These are phyloP conservation scores for Pycnonotus jocosus DNA, from an alignment of 2,113 vertebrate genomes.

Conservation along the genomic window DNA sequence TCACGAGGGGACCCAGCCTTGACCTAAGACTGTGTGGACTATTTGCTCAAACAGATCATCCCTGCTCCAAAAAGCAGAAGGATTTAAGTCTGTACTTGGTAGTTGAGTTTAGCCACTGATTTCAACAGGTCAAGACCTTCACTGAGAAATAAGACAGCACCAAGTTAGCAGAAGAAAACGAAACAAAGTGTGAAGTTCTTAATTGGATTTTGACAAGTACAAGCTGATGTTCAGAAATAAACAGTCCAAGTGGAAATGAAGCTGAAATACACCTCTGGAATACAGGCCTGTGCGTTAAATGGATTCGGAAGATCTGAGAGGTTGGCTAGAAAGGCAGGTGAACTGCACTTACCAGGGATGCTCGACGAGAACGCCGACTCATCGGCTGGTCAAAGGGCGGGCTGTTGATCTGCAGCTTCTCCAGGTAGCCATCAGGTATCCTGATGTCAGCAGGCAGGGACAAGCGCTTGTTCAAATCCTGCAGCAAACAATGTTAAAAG, in stretches of 20 bases:
- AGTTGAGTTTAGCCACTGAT: neutral
- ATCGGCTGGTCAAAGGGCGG: conserved; percentile 94
- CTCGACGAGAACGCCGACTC: conserved; percentile 93
- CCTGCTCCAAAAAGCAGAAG: neutral
- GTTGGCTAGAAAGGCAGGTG: neutral
- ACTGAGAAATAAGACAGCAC: neutral
- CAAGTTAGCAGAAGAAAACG: neutral
- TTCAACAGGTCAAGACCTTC: neutral
- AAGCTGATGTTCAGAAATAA: neutral
- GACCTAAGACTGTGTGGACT: neutral
- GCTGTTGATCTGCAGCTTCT: conserved; percentile 95
- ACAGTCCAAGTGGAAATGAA: neutral
- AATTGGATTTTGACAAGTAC: neutral
- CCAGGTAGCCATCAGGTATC: conserved; percentile 95
- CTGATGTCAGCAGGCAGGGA: conserved; percentile 96
- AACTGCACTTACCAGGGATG: conserved; percentile 84
- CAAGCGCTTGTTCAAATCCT: conserved; percentile 98
- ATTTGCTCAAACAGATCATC: neutral
- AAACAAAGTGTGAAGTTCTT: neutral
- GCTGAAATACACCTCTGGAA: rapidly evolving
- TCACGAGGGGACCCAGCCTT: neutral
- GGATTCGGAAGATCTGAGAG: neutral
- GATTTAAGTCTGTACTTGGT: neutral
- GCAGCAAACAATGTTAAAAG: neutral
- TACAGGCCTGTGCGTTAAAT: neutral